Evolutionary conservation across 2,888 invertebrate species (phyloP).

Genomic region (Unio pictorum): DNA sequence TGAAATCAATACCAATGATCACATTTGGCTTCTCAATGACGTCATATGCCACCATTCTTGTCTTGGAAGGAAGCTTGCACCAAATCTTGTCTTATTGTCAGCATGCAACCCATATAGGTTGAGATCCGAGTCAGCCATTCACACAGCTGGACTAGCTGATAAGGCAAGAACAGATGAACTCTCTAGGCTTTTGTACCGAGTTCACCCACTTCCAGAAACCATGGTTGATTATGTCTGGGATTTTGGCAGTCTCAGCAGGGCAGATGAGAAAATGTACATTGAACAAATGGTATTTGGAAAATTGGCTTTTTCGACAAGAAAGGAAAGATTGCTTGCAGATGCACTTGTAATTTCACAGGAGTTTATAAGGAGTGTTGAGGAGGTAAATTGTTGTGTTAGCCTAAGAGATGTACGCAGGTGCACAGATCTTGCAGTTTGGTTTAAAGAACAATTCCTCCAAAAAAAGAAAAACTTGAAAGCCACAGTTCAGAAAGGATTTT

Average conservation of each 20-base stretch:
- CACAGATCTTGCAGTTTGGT: slow-evolving; percentile 17
- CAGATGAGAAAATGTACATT: slow-evolving; percentile 45
- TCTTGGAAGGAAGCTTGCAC: slow-evolving; percentile 30
- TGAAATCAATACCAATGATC: slow-evolving; percentile 53
- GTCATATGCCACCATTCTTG: slow-evolving; percentile 40
- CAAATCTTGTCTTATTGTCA: slow-evolving; percentile 44
- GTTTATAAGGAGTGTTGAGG: slow-evolving; percentile 24
- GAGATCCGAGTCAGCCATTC: slow-evolving; percentile 26
- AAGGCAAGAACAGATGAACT: slow-evolving; percentile 44
- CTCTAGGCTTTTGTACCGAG: slow-evolving; percentile 47
- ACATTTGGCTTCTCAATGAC: slow-evolving; percentile 41
- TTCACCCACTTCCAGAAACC: slow-evolving; percentile 48
- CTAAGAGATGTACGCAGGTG: slow-evolving; percentile 31
- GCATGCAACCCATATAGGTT: slow-evolving; percentile 55
- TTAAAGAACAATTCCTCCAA: no score
- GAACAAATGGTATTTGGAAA: slow-evolving; percentile 11
- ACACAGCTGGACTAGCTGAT: slow-evolving; percentile 41
- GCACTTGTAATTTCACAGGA: slow-evolving; percentile 22
- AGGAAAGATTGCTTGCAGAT: no score
- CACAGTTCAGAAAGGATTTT: no score
- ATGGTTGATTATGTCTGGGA: slow-evolving; percentile 56
- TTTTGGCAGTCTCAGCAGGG: slow-evolving; percentile 42
- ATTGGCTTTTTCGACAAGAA: no score
- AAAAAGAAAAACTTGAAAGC: no score
- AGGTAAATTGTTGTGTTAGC: slow-evolving; percentile 20